phyloP scores from a whole-genome alignment of 2,888 invertebrate species.

The Synanthedon tipuliformis region DNA sequence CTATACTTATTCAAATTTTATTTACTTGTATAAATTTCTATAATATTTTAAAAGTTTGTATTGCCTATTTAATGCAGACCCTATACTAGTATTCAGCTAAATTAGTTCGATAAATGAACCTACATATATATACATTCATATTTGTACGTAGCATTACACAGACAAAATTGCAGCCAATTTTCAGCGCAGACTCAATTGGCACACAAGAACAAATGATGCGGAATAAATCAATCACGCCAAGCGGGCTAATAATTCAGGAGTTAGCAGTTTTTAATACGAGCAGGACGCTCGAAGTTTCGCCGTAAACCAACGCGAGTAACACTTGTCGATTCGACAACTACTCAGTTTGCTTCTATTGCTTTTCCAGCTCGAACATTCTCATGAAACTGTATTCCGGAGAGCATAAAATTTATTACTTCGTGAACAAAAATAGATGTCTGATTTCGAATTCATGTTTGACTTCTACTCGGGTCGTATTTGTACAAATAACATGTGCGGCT shows the following conservation, averaged over 20 bases:
- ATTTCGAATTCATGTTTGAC: conserved; percentile 13
- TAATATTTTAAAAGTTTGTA: not conserved
- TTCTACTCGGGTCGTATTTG: not conserved
- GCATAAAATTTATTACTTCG: conserved; percentile 26
- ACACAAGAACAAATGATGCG: not conserved
- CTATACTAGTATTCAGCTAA: not conserved
- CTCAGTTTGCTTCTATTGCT: conserved; percentile 14
- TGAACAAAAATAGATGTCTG: conserved; percentile 23
- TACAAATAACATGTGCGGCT: not conserved
- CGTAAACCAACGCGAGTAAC: conserved; percentile 15
- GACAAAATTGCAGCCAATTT: not conserved
- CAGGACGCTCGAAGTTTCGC: conserved; percentile 17
- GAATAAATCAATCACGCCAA: conserved; percentile 12
- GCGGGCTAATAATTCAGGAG: conserved; percentile 11
- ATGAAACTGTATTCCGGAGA: conserved; percentile 22
- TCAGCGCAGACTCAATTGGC: not conserved
- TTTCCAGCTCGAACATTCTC: conserved; percentile 13
- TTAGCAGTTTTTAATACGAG: conserved; percentile 16
- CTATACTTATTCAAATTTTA: no score
- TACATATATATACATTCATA: not conserved
- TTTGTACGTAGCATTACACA: not conserved
- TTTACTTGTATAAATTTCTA: no score
- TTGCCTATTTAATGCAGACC: not conserved
- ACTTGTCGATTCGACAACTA: conserved; percentile 22
- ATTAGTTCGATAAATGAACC: not conserved